phyloP scores from a whole-genome alignment of 2,888 invertebrate genomes.

The Nephrotoma appendiculata region DNA sequence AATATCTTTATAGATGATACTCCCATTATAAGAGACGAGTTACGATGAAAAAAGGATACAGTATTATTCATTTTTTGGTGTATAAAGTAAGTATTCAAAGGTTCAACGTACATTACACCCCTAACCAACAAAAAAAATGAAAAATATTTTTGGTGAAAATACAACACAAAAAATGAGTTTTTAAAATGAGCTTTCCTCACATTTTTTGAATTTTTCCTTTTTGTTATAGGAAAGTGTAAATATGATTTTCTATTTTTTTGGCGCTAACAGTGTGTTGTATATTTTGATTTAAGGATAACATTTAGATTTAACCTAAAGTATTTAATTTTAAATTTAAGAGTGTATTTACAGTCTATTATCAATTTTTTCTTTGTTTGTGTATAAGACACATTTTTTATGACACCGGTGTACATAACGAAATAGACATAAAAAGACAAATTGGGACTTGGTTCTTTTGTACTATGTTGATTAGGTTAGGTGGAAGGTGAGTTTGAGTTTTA shows the following conservation, averaged over 20 bases:
- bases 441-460: not conserved
- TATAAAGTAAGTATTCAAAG: not conserved
- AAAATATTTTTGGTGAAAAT: not conserved
- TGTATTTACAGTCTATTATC: not conserved
- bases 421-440: not conserved
- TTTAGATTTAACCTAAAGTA: not conserved
- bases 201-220: not conserved
- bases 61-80: not conserved
- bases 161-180: not conserved
- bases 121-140: not conserved
- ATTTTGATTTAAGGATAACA: not conserved
- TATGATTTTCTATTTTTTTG: not conserved
- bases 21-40: not conserved
- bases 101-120: not conserved
- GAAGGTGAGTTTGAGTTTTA: not conserved
- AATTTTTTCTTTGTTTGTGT: not conserved
- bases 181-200: not conserved
- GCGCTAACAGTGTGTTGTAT: not conserved
- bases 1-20: not conserved
- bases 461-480: not conserved
- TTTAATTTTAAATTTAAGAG: not conserved
- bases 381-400: not conserved
- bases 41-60: not conserved
- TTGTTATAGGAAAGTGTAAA: not conserved
- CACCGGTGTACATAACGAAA: not conserved